Evolutionary conservation across 2,888 invertebrate genomes (phyloP).

Genomic region (Epinotia nisella): DNA sequence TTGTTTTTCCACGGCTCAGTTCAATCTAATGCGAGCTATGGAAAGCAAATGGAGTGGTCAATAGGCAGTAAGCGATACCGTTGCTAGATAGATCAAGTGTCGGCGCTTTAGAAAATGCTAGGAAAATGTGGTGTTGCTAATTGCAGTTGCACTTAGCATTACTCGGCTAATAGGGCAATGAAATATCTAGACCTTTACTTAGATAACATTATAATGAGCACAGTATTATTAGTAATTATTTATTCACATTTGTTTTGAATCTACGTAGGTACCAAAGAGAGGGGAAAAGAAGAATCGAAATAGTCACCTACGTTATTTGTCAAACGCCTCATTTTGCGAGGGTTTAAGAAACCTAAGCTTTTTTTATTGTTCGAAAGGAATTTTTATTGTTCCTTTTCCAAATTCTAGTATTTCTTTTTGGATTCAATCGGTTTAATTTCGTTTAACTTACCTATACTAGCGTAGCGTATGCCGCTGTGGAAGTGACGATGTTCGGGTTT

Average conservation of each 20-base stretch:
- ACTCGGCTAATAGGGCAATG: constrained; percentile 18
- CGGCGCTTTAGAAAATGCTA: constrained; percentile 38
- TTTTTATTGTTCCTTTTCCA: too few species aligned
- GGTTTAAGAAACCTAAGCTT: too few species aligned
- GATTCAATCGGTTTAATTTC: too few species aligned
- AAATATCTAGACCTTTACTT: constrained; percentile 3
- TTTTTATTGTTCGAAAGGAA: too few species aligned
- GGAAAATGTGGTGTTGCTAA: constrained; percentile 34
- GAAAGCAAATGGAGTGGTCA: constrained; percentile 13
- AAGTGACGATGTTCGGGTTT: too few species aligned
- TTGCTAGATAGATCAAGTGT: constrained; percentile 39
- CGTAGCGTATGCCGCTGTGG: background rate
- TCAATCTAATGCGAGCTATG: background rate
- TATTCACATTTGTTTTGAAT: too few species aligned
- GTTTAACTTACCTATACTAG: background rate
- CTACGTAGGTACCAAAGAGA: too few species aligned
- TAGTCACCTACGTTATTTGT: too few species aligned
- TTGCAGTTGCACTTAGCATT: constrained; percentile 26
- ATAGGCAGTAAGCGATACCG: constrained; percentile 40
- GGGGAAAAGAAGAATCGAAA: too few species aligned
- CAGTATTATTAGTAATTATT: background rate
- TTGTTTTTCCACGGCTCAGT: background rate
- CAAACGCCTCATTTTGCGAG: too few species aligned
- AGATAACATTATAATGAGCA: background rate
- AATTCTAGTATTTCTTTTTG: too few species aligned